Evolutionary conservation across 35 echinoderm and acorn worm species (phyloP), one percentile per base, ranked within the genome.

Genomic region (Chiridota heheva): DNA sequence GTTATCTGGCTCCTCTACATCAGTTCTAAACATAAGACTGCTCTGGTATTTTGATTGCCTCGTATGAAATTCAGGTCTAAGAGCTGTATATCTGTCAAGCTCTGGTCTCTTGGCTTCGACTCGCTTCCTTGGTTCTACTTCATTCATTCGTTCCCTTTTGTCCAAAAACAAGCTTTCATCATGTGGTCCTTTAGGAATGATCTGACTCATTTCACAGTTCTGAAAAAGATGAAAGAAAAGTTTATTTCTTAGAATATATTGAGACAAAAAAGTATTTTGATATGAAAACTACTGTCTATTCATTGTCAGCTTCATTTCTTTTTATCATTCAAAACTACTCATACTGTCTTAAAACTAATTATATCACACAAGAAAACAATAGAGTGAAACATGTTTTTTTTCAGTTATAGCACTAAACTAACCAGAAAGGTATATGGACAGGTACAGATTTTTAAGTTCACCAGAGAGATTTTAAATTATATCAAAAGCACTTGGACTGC

Each of bases 41-140:
- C 94, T 97, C 69, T 97, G 94, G 56, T 97, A 97, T 43, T 97
- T 97, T 31, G 94, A 97, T 75, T 97, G 94, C 41, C 79, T 73
- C 47, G 94, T 97, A 25, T 90, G 87, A 61, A 97, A 91, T 70
- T 97, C 94, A 31, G 94, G 94, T 58, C 94, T 48, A 16, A 97
- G 80, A n/a, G 84, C 84, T 4, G 66, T 60, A 44, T 90, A 87
- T 5, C 89, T 69, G 36, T 86, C 83, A 2, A 91, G 63, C 5
- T 72, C 74, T 37, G 94, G 94, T 64, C 81, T 82, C 53, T 97
- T 97, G 0, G 89, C 80, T 44, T 91, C 89, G 7, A 91, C 89
- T 51, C 95, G 70, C 41, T 72, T 36, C 40, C 89, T 69, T 42
- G 95, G 95, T 48, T 98, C 95, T 0, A 98, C 95, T 63, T 98